Base-by-base conservation (phyloP, 2,113 vertebrate species). In the Nothocercus nigrocapillus region DNA sequence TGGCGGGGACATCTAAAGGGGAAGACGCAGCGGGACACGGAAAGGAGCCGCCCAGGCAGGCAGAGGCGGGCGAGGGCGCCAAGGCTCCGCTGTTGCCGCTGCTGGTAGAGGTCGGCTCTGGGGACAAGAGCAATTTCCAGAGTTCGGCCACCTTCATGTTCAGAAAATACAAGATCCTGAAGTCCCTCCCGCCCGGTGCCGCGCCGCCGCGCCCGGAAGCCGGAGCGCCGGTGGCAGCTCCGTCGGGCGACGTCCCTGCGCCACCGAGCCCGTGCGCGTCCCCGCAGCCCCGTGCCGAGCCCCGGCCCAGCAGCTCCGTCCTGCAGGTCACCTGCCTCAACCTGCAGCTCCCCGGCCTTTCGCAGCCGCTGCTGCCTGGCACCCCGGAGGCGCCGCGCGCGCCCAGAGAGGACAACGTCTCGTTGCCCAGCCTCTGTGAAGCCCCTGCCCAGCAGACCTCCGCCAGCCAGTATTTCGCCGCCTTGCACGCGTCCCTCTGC, bases 401-500 rank as follows among this genome's bases (percentile, higher is more conserved):
- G 0, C 34, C n/a, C 0, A 61, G 49, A 17, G 89, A 98, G 61
- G 76, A 59, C 47, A 53, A 13, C 3, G 2, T 49, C 22, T 19
- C 7, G 1, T 44, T 67, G 79, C 47, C 77, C 2, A 1, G 34
- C 80, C 56, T 44, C 64, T 24, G 27, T 2, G 59, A 36, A 16
- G 87, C 30, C 7, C 28, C 7, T 7, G 79, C 53, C 0, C 49
- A 5, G 1, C 18, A n/a, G 42, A 64, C 34, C 45, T 96, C 96
- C 0, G 68, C 93, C 4, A 96, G 97, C 9, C 98, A 98, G 58
- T 97, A 96, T 81, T 99, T 99, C 61, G 88, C 97, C 27, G 97
- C 98, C 42, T 93, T 99, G 85, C 99, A 99, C 56, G 85, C 97
- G 1, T 98, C 97, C 6, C 96, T 99, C 38, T 98, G 98, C 30